Conservation (phyloP, 2,797 vertebrate species). For the Oryzias sinensis region DNA sequence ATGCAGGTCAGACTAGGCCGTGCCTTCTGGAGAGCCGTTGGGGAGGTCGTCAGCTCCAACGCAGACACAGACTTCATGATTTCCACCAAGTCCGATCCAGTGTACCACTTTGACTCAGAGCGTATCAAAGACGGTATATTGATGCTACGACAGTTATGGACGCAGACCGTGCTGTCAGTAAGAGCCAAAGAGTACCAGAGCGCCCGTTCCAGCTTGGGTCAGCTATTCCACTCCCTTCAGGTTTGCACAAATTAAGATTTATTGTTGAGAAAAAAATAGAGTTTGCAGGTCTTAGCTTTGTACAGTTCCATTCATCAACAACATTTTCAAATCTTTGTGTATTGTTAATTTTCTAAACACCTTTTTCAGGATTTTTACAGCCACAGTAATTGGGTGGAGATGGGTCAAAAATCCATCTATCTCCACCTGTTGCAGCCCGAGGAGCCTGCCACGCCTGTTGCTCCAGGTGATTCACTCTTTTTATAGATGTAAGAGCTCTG, state of each 20-base stretch:
- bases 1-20: conserved; percentile 68
- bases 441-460: conserved; percentile 76
- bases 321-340: neutral
- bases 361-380: conserved; percentile 86
- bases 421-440: conserved; percentile 80
- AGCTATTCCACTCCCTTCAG: conserved; percentile 84
- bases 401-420: conserved; percentile 78
- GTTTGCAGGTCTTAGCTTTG: too few relatives aligned
- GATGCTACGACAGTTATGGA: conserved; percentile 72
- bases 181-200: conserved; percentile 74
- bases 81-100: conserved; percentile 76
- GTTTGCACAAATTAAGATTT: conserved; percentile 47
- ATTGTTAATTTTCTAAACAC: neutral
- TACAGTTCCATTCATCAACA: too few relatives aligned
- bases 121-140: conserved; percentile 62
- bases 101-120: conserved; percentile 88
- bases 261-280: too few relatives aligned
- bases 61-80: conserved; percentile 83
- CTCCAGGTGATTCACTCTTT: conserved; percentile 68
- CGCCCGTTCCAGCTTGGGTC: conserved; percentile 79
- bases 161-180: conserved; percentile 70
- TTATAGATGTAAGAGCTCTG: too few relatives aligned
- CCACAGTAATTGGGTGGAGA: conserved; percentile 91
- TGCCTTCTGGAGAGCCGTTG: conserved; percentile 80
- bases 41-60: conserved; percentile 83